These are phyloP conservation scores for Barypeithes pellucidus DNA, from an alignment of 2,888 invertebrate species.

Conservation along the genomic window DNA sequence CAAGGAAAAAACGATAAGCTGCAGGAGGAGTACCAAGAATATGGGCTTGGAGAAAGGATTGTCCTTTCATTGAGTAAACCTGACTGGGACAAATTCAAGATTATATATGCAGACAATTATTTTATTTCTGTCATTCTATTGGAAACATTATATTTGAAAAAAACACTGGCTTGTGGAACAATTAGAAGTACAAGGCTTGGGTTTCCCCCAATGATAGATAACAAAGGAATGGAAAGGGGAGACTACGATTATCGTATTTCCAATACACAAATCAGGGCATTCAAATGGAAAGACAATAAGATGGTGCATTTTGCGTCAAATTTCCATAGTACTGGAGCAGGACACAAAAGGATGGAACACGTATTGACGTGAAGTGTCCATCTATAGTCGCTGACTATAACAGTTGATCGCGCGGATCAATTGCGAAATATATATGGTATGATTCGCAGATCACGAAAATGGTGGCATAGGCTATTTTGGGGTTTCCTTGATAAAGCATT, in stretches of 20 bases:
- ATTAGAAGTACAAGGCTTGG: conserved; percentile 13
- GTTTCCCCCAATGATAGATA: conserved; percentile 7
- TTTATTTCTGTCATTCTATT: conserved; percentile 35
- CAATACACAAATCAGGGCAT: not conserved
- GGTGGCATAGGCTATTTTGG: conserved; percentile 58
- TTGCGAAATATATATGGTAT: conserved; percentile 57
- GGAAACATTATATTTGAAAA: conserved; percentile 40
- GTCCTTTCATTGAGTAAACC: conserved; percentile 55
- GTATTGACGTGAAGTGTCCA: conserved; percentile 30
- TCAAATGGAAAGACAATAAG: not conserved
- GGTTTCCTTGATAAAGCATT: conserved; percentile 59
- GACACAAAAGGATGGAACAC: conserved; percentile 9
- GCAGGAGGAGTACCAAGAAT: conserved; percentile 53
- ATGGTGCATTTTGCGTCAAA: not conserved
- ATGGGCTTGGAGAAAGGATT: conserved; percentile 56
- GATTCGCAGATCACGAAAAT: conserved; percentile 56
- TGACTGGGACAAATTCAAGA: conserved; percentile 37
- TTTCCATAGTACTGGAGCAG: not conserved
- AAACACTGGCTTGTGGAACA: conserved; percentile 37
- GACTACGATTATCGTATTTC: not conserved
- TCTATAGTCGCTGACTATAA: conserved; percentile 59
- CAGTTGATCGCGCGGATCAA: conserved; percentile 62
- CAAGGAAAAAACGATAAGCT: conserved; percentile 56
- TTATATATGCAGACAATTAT: conserved; percentile 46
- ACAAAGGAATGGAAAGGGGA: not conserved